Base-by-base conservation (phyloP, 2,888 invertebrate species). In the Parelbella ahira region DNA sequence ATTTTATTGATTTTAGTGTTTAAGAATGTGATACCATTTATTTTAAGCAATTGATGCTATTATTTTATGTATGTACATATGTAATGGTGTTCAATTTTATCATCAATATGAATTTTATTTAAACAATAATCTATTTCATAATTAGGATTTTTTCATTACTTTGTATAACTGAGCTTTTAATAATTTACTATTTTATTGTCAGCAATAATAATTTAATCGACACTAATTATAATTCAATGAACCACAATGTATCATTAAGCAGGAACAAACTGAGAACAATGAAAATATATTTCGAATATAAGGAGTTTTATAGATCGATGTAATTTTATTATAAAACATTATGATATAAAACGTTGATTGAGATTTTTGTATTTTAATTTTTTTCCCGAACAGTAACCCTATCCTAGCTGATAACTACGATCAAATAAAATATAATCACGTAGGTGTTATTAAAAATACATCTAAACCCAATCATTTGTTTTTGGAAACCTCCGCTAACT, bases 11-110 rank as follows among this genome's bases (percentile, higher is more conserved):
- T 56, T 63, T 56, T 78, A 80, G 73, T 65, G 62, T 71, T 57
- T 83, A 84, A 86, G 82, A 79, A 79, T 80, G 86, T 86, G 86
- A 86, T 86, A 86, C 86, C 83, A 84, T 82, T 78, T 82, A 76
- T 69, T 72, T 52, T 84, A 80, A 83, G 84, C 64, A 69, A 73
- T 70, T 60, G 69, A 68, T 71, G 67, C 67, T 69, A 62, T 58
- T 63, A 56, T 60, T 60, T 62, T 69, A 66, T 64, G 60, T 73
- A 67, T 65, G 62, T 62, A 15, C 15, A 15, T 15, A 60, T 72
- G 62, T 71, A 68, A 70, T 64, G 78, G 74, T 67, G n/a, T 68
- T 68, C 65, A 42, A 28, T 43, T 63, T 53, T 39, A 50, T 48
- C 51, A 57, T 63, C 65, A 67, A 54, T 73, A 65, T 77, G 72